Evolutionary conservation across 2,113 vertebrate species (phyloP), one percentile per base, ranked within the genome.

Genomic region (Cinclus cinclus): DNA sequence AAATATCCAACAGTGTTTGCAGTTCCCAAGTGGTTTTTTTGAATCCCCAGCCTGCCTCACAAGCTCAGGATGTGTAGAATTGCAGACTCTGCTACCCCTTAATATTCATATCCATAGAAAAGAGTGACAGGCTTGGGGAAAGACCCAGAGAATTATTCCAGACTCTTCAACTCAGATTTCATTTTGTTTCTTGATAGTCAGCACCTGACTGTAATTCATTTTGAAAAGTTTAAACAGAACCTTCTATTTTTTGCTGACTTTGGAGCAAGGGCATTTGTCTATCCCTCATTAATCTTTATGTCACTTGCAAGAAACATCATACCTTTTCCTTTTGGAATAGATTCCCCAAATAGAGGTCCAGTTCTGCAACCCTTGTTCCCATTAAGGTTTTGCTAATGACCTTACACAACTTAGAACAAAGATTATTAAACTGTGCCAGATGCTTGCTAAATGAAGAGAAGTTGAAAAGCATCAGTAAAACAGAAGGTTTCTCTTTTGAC

Each of bases 231-330:
- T 90, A 92, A 94, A 93, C 83, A 94, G 65, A 90, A 76, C 95
- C 63, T 92, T 95, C 95, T 94, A 96, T 96, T 96, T 96, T 96
- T 93, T 89, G 85, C 93, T 91, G 95, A 94, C 95, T 96, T 97
- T 97, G 92, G 91, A 93, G 83, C 94, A 97, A 97, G 94, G 94
- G 70, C 95, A 95, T 95, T 93, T 89, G 87, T 93, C 86, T 96
- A 30, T 92, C 76, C 73, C 77, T 96, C 95, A 95, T 97, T 94
- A 93, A 93, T 95, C 94, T 96, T 96, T 64, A 80, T 90, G 93
- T 85, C 88, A 94, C 88, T 95, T 89, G 73, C 76, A 92, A 81
- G 88, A 90, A 95, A 97, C 83, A 92, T 64, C 95, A 92, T 76
- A 87, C 64, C 56, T 89, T 87, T 91, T 71, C 35, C 64, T 87